phyloP scores from a whole-genome alignment of 2,888 invertebrate species.

The Venusia cambrica region DNA sequence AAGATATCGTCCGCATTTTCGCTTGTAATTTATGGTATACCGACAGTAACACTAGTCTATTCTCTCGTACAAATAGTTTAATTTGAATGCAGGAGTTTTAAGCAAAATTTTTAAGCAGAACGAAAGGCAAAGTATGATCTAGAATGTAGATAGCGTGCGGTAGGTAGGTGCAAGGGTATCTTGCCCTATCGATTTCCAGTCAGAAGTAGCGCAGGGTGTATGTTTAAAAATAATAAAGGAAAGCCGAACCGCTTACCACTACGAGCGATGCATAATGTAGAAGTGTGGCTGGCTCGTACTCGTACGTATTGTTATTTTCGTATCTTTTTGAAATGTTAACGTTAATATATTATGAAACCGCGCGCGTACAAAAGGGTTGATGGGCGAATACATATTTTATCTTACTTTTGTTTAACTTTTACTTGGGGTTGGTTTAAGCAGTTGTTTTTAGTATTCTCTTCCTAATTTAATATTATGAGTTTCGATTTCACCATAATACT shows the following conservation, averaged over 20 bases:
- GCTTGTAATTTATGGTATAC: too few species aligned
- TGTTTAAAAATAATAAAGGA: slow-evolving; percentile 44
- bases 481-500: too few species aligned
- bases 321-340: slow-evolving; percentile 13
- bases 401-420: slow-evolving; percentile 14
- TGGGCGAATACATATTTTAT: slow-evolving; percentile 15
- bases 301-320: slow-evolving; percentile 11
- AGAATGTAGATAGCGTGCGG: slow-evolving; percentile 18
- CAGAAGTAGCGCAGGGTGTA: slow-evolving; percentile 26
- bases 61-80: background rate
- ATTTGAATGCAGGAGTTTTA: slow-evolving; percentile 1
- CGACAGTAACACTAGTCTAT: too few species aligned
- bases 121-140: slow-evolving; percentile 10
- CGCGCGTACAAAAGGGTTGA: slow-evolving; percentile 11
- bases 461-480: too few species aligned
- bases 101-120: background rate
- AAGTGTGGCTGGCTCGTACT: slow-evolving; percentile 6
- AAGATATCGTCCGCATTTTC: too few species aligned
- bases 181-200: slow-evolving; percentile 50
- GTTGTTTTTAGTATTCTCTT: too few species aligned
- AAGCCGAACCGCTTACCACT: slow-evolving; percentile 29
- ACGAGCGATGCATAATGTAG: slow-evolving; percentile 25
- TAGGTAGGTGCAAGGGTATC: slow-evolving; percentile 17
- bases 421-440: slow-evolving; percentile 4
- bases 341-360: slow-evolving; percentile 13